Percentiles rank a stretch among this genome's conserved stretches.
phyloP scores from a whole-genome alignment of 2,797 vertebrate species.

The Octomys mimax region DNA sequence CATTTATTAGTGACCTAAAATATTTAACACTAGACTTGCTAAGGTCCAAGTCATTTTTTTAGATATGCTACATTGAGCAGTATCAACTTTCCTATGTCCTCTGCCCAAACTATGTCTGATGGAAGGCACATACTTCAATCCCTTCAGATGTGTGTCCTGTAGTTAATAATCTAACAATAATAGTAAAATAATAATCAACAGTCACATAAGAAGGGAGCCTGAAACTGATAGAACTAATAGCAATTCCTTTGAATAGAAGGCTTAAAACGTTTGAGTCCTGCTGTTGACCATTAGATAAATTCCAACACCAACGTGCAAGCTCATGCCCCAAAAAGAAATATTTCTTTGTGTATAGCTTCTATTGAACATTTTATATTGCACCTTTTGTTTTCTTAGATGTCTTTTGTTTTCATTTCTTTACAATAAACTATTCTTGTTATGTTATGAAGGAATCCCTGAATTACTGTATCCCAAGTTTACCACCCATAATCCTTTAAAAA shows the following conservation, averaged over 20 bases:
- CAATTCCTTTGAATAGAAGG: not conserved
- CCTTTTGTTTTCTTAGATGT: not conserved
- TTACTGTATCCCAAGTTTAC: not conserved
- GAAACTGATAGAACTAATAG: not conserved
- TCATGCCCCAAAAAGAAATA: not conserved
- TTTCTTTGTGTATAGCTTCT: not conserved
- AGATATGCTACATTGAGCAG: not conserved
- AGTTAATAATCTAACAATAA: not conserved
- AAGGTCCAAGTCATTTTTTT: not conserved
- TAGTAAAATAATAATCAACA: not conserved
- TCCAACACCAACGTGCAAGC: not conserved
- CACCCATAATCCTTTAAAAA: not conserved
- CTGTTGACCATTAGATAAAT: not conserved
- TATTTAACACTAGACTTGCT: not conserved
- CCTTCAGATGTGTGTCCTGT: not conserved
- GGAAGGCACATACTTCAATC: not conserved
- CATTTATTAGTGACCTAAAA: constrained; percentile 22
- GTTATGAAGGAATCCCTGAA: not conserved
- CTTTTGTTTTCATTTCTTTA: constrained; percentile 7
- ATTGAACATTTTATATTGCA: not conserved
- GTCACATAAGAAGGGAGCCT: not conserved
- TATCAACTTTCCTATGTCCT: not conserved
- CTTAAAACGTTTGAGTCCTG: not conserved
- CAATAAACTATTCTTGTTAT: not conserved
- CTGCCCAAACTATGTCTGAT: not conserved